These are phyloP conservation scores for Rhizoglyphus robini DNA, from an alignment of 1,140 invertebrate genomes.

Conservation along the genomic window DNA sequence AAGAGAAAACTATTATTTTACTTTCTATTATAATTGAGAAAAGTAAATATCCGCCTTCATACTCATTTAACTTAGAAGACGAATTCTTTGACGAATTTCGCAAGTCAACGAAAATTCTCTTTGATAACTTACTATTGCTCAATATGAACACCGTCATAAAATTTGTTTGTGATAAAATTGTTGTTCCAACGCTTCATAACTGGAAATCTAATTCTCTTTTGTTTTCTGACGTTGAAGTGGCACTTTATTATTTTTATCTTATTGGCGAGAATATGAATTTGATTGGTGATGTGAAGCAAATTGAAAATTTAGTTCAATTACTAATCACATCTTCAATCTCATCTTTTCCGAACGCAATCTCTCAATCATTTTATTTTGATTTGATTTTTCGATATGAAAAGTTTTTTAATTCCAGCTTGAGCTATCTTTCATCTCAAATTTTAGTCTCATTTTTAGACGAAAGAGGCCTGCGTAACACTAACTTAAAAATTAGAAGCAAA, in stretches of 20 bases:
- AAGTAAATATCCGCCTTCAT: slow-evolving; percentile 41
- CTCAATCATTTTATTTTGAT: slow-evolving; percentile 20
- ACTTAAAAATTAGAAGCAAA: slow-evolving; percentile 38
- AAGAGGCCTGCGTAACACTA: slow-evolving; percentile 38
- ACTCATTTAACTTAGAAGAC: slow-evolving; percentile 46
- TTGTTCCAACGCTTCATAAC: slow-evolving; percentile 8
- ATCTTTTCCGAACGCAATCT: neutral
- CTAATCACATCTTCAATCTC: slow-evolving; percentile 31
- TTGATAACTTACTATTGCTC: slow-evolving; percentile 39
- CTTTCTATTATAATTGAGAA: slow-evolving; percentile 42
- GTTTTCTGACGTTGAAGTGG: slow-evolving; percentile 41
- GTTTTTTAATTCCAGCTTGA: slow-evolving; percentile 35
- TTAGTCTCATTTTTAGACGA: slow-evolving; percentile 39
- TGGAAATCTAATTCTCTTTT: slow-evolving; percentile 1
- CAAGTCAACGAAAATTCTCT: slow-evolving; percentile 43
- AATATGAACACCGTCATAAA: slow-evolving; percentile 33
- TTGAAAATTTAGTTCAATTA: slow-evolving; percentile 21
- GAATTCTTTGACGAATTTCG: slow-evolving; percentile 43
- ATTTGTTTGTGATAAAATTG: slow-evolving; percentile 13
- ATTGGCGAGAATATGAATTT: slow-evolving; percentile 36
- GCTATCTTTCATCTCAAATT: slow-evolving; percentile 14
- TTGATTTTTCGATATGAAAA: slow-evolving; percentile 40
- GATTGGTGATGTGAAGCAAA: slow-evolving; percentile 8
- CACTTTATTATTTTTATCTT: slow-evolving; percentile 41
- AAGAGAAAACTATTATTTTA: slow-evolving; percentile 30